Conservation (phyloP, 2,797 vertebrate genomes). For the Chelidonichthys spinosus region DNA sequence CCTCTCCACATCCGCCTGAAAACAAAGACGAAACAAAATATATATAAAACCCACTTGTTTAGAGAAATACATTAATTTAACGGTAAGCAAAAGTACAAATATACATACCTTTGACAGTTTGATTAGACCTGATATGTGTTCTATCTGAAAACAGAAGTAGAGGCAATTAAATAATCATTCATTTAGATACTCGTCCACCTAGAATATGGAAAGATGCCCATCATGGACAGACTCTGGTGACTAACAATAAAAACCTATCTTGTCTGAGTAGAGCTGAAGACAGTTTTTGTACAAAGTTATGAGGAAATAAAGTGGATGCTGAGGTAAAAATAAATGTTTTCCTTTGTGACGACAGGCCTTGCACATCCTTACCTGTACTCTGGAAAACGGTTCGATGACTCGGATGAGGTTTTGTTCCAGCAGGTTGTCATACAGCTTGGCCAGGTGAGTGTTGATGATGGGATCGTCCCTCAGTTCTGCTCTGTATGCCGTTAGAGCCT, state of each 20-base stretch:
- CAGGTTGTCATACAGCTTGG: constrained; percentile 96
- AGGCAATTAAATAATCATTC: neutral
- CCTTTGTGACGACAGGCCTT: neutral
- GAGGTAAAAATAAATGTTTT: no score
- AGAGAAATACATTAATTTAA: neutral
- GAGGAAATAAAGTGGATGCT: no score
- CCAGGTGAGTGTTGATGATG: constrained; percentile 97
- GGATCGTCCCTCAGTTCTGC: constrained; percentile 97
- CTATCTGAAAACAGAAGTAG: constrained; percentile 85
- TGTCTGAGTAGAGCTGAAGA: no score
- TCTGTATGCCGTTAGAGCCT: constrained; percentile 97
- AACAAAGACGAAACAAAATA: constrained; percentile 36
- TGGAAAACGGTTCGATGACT: constrained; percentile 98
- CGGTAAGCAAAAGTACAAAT: neutral
- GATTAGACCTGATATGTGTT: constrained; percentile 97
- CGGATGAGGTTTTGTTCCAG: constrained; percentile 99
- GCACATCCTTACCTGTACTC: constrained; percentile 90
- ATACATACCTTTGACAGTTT: constrained; percentile 94
- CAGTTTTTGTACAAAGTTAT: no score
- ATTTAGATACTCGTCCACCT: neutral
- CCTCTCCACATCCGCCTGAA: constrained; percentile 95
- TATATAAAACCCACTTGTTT: neutral
- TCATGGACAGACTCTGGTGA: no score
- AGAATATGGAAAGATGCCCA: neutral
- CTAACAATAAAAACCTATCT: no score